Evolutionary conservation across 2,888 invertebrate genomes (phyloP), one percentile per base, ranked within the genome.

Genomic region (Drosophila melanosoma): DNA sequence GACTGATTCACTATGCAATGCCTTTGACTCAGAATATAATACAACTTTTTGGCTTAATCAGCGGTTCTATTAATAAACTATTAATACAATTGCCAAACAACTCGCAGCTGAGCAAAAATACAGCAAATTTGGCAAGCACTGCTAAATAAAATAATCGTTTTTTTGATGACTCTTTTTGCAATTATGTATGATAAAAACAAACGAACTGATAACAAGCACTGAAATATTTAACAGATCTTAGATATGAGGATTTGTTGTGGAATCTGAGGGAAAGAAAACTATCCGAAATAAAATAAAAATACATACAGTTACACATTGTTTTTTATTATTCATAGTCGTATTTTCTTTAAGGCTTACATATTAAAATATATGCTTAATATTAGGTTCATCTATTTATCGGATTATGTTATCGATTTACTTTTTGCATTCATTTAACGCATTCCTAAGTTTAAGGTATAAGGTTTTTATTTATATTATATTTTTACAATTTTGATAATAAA

Each of bases 261-360:
- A 45, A 20, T 20, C 12, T 12, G 45, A 20, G 12, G 7, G 12
- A 45, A 20, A 3, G 42, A 7, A 54, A 29, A 32, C 2, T 36
- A 48, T 36, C 17, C 40, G 26, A 45, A 20, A 40, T 7, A 33
- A 15, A 42, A 53, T 53, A 29, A 20, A 8, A 10, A 42, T 20
- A 36, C 51, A 60, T 82, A 89, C 80, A 85, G 71, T 79, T 82
- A 82, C 81, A 74, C 71, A 76, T 84, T 80, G 64, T 80, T 80
- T 89, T 75, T 83, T 89, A 87, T 82, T 84, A 75, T 87, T 86
- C 78, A 80, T 86, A 81, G 83, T 90, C 87, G 86, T 83, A 90
- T 87, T 88, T 79, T 85, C 83, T 90, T 90, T 90, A 87, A 90
- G 88, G 87, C 87, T 87, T 87, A 87, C 83, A 90, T 87, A 87